These are phyloP conservation scores for Bedellia somnulentella DNA, from an alignment of 2,888 invertebrate species.

Conservation along the genomic window DNA sequence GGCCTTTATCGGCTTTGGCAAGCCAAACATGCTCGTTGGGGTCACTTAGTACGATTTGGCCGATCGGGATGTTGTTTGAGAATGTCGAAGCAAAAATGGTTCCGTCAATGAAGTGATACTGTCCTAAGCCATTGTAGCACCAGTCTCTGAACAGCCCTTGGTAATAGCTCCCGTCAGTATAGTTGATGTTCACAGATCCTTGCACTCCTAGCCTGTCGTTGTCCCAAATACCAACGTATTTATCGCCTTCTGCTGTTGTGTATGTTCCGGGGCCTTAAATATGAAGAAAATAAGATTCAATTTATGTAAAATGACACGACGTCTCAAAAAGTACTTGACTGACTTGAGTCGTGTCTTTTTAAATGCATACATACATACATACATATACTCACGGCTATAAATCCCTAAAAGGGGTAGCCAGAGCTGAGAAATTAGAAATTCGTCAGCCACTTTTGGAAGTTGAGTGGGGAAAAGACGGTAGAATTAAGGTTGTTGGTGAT, in stretches of 20 bases:
- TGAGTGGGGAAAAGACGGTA: no score
- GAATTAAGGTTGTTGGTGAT: no score
- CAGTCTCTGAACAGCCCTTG: constrained; percentile 46
- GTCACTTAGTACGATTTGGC: constrained; percentile 41
- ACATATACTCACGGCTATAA: no score
- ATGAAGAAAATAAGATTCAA: not conserved
- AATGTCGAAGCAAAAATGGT: constrained; percentile 48
- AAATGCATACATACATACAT: no score
- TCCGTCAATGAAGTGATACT: constrained; percentile 52
- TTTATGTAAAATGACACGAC: no score
- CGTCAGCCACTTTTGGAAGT: no score
- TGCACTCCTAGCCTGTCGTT: constrained; percentile 42
- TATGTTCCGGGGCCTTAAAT: constrained; percentile 54
- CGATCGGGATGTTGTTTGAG: constrained; percentile 47
- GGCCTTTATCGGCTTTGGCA: constrained; percentile 38
- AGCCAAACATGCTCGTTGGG: constrained; percentile 57
- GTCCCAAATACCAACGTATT: constrained; percentile 59
- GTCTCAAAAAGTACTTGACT: no score
- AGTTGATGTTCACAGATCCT: constrained; percentile 28
- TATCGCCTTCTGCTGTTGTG: constrained; percentile 59
- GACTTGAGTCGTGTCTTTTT: no score
- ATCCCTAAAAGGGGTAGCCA: no score
- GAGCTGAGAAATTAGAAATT: no score
- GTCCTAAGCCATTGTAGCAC: constrained; percentile 45
- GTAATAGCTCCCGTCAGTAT: constrained; percentile 46